phyloP scores from a whole-genome alignment of 2,113 vertebrate species.

The Pomatorhinus ruficollis region DNA sequence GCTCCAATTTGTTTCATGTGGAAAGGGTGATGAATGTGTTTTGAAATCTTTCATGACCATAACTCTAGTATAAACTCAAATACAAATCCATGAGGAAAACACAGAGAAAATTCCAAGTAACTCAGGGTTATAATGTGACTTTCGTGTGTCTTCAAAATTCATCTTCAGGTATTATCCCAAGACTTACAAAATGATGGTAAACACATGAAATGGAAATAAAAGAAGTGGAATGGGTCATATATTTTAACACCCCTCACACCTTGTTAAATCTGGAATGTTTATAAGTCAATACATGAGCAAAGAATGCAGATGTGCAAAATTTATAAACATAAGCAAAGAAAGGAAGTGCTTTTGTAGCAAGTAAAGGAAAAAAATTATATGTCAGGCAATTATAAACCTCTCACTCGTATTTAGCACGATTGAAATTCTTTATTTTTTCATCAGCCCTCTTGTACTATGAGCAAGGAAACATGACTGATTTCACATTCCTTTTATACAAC shows the following conservation, averaged over 20 bases:
- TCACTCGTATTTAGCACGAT: not conserved
- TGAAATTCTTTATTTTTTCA: not conserved
- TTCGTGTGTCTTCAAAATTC: not conserved
- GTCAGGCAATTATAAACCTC: not conserved
- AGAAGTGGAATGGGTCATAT: not conserved
- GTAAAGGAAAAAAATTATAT: not conserved
- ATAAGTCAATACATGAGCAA: accelerated
- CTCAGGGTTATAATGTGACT: not conserved
- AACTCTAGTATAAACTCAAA: not conserved
- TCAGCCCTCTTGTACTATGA: not conserved
- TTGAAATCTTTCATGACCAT: not conserved
- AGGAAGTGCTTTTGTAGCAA: not conserved
- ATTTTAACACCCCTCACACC: not conserved
- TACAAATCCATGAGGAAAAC: not conserved
- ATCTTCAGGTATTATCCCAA: not conserved
- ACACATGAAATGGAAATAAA: not conserved
- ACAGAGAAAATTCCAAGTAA: not conserved
- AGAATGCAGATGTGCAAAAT: not conserved
- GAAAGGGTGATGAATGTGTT: not conserved
- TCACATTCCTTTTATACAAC: not conserved
- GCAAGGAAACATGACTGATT: not conserved
- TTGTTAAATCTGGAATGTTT: not conserved
- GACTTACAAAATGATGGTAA: not conserved
- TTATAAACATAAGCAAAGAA: not conserved
- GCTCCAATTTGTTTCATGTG: not conserved